Base-by-base conservation (phyloP, 2,113 vertebrate genomes). In the Malurus alboscapulatus region DNA sequence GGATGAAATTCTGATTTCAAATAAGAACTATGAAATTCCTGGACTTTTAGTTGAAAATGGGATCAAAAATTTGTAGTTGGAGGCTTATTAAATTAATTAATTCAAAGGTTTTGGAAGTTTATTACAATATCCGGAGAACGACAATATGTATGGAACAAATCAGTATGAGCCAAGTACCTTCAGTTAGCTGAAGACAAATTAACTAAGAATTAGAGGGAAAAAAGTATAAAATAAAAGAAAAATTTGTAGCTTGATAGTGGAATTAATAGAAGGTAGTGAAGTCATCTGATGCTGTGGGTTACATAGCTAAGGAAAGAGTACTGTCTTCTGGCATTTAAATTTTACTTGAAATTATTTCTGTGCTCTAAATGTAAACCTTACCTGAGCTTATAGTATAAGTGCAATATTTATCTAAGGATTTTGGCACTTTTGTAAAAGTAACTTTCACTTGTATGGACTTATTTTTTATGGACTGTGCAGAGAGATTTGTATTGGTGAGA, bases 331-430 rank as follows among this genome's bases (percentile, higher is more conserved):
- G 36, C 25, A 72, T 86, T 75, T 65, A 53, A 59, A 44, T 77
- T 85, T 94, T 47, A n/a, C 47, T 92, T 62, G 27, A 40, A 78
- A 92, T 94, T 9, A 36, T 76, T 92, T 92, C 61, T 65, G 10
- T 80, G 26, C 59, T 90, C 67, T 47, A 79, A 94, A 91, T 0
- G 0, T 32, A 84, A 82, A 61, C 50, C 24, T 93, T 95, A 83
- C 48, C 72, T 27, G 55, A 92, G 32, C 14, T 77, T 42, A 48
- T 45, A 92, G n/a, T n/a, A 10, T 16, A 57, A 18, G 17, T 74
- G 30, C 40, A 92, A 57, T 91, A 79, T 84, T 95, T 87, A 84
- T 53, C 24, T 75, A 38, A 67, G 72, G 62, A 75, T 82, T 91
- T 78, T 79, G 16, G 5, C n/a, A 82, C 38, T 82, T 91, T 55